phyloP scores from a whole-genome alignment of 1,140 invertebrate genomes.

The Coptotermes formosanus region DNA sequence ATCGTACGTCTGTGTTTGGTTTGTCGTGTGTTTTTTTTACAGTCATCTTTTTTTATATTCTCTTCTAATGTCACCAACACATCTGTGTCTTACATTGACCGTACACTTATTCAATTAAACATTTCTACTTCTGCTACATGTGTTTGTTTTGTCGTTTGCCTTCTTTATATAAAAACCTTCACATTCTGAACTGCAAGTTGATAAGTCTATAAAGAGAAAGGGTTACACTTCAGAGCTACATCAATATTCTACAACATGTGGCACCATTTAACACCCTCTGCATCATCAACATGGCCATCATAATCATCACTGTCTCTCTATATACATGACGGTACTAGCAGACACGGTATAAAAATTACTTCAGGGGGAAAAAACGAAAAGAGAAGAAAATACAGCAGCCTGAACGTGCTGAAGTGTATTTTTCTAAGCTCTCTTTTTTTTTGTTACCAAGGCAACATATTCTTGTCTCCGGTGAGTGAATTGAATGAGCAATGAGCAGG shows the following conservation, averaged over 20 bases:
- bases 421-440: slow-evolving; percentile 2
- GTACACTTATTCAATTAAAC: too few relatives aligned
- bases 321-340: background rate
- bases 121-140: too few relatives aligned
- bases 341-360: background rate
- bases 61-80: too few relatives aligned
- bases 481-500: background rate
- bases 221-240: too few relatives aligned
- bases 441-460: slow-evolving; percentile 10
- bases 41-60: too few relatives aligned
- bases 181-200: too few relatives aligned
- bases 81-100: too few relatives aligned
- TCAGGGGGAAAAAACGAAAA: background rate
- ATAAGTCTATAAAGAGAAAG: too few relatives aligned
- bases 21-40: too few relatives aligned
- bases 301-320: background rate
- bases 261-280: background rate
- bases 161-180: too few relatives aligned
- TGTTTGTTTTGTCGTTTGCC: too few relatives aligned
- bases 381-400: background rate
- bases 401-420: slow-evolving; percentile 9
- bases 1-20: too few relatives aligned
- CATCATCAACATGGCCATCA: background rate
- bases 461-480: background rate
- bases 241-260: slow-evolving; percentile 2